Percentiles rank a stretch among this genome's conserved stretches.
These are phyloP conservation scores for Troilus luridus DNA, from an alignment of 2,888 invertebrate genomes.

Conservation along the genomic window DNA sequence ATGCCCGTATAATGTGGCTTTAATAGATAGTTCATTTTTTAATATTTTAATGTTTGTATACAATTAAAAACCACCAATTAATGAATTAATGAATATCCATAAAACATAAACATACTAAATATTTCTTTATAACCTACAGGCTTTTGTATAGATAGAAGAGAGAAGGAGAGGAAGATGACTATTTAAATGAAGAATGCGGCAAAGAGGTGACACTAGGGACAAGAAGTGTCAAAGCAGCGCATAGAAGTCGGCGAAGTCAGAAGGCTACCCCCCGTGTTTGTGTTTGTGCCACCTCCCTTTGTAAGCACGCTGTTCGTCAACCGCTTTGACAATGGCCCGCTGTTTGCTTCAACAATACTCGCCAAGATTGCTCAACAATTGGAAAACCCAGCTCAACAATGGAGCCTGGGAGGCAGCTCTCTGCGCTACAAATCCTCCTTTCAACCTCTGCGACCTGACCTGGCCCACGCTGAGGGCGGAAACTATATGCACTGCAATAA, in stretches of 20 bases:
- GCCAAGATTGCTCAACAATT: constrained; percentile 1
- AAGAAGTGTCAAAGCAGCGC: constrained; percentile 18
- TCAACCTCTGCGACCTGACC: constrained; percentile 17
- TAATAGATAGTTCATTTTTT: too few relatives aligned
- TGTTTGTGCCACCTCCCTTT: neutral
- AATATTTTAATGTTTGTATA: too few relatives aligned
- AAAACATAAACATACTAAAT: neutral
- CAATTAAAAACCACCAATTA: neutral
- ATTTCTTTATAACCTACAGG: neutral
- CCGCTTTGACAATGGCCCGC: neutral
- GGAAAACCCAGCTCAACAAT: constrained; percentile 19
- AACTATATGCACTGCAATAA: neutral
- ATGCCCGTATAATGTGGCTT: too few relatives aligned
- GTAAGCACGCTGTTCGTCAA: constrained; percentile 1
- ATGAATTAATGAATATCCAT: neutral
- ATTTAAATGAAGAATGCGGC: neutral
- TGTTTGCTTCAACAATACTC: constrained; percentile 11
- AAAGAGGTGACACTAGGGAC: constrained; percentile 24
- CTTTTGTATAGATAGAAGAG: neutral
- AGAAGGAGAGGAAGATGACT: neutral
- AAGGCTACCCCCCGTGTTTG: neutral
- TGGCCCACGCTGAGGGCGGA: constrained; percentile 1
- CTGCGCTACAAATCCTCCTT: neutral
- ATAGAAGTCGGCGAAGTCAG: constrained; percentile 7
- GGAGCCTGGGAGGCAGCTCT: neutral